Conservation (phyloP, 2,888 invertebrate species). For the Idaea aversata region DNA sequence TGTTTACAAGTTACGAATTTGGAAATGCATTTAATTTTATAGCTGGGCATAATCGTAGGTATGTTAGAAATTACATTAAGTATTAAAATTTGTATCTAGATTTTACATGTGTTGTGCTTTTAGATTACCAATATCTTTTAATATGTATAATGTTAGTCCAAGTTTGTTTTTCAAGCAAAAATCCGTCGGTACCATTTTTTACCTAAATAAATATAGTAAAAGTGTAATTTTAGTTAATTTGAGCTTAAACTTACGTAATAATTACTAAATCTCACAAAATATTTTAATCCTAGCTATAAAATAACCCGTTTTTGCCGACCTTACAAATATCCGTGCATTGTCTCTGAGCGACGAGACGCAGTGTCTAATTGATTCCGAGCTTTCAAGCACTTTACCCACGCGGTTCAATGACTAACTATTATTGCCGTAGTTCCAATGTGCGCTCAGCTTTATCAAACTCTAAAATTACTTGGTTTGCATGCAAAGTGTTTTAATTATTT, state of each 20-base stretch:
- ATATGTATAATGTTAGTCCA: no score
- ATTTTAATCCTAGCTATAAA: neutral
- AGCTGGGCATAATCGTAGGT: neutral
- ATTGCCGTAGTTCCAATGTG: slow-evolving; percentile 17
- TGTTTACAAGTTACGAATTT: neutral
- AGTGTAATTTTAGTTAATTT: no score
- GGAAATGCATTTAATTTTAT: neutral
- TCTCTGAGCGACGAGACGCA: slow-evolving; percentile 39
- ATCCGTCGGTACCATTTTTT: no score
- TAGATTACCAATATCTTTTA: no score
- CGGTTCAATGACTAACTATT: slow-evolving; percentile 19
- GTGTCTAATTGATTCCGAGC: slow-evolving; percentile 53
- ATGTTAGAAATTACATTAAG: neutral
- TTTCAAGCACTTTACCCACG: slow-evolving; percentile 11
- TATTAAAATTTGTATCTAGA: no score
- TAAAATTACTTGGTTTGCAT: neutral
- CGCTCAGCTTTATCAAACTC: slow-evolving; percentile 3
- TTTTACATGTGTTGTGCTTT: no score
- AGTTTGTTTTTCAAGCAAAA: no score
- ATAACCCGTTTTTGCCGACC: slow-evolving; percentile 8
- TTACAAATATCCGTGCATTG: slow-evolving; percentile 22
- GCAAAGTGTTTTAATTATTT: neutral
- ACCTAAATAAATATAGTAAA: no score
- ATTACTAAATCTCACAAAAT: no score
- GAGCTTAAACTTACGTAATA: no score